These are phyloP conservation scores for Halichondria panicea DNA, from an alignment of 37 sponge, comb jelly and placozoan species.

Conservation along the genomic window DNA sequence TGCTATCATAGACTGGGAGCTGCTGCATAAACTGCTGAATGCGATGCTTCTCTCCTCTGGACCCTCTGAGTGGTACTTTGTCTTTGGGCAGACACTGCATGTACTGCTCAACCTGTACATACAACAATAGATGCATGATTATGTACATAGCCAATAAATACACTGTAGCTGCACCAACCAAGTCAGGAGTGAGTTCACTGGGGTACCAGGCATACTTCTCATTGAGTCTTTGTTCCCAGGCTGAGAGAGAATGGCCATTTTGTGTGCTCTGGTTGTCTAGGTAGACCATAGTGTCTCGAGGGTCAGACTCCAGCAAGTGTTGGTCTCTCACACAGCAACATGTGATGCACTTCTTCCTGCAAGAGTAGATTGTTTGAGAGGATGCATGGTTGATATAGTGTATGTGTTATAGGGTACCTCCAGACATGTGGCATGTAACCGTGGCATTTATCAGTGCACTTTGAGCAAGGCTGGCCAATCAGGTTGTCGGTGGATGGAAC, in stretches of 20 bases:
- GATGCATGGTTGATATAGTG: not conserved
- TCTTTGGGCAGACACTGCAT: slow-evolving; percentile 58
- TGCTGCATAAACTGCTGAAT: slow-evolving; percentile 28
- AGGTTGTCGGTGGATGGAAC: not conserved
- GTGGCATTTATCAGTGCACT: slow-evolving; percentile 64
- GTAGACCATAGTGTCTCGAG: not conserved
- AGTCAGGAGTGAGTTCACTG: not conserved
- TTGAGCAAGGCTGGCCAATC: slow-evolving; percentile 62
- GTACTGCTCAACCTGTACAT: slow-evolving; percentile 45
- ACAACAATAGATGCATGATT: not conserved
- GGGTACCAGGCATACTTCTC: slow-evolving; percentile 62
- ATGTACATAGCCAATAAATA: not conserved
- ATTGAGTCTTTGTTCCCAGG: not conserved
- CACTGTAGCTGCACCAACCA: slow-evolving; percentile 10
- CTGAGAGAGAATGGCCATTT: not conserved
- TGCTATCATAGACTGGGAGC: slow-evolving; percentile 55
- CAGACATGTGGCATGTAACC: slow-evolving; percentile 78
- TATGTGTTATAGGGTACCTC: slow-evolving; percentile 57
- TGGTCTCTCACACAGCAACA: slow-evolving; percentile 50
- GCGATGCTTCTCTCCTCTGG: slow-evolving; percentile 23
- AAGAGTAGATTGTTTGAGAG: too few relatives aligned
- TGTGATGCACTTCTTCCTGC: slow-evolving; percentile 60
- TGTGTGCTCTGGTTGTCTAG: not conserved
- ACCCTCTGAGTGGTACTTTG: slow-evolving; percentile 28
- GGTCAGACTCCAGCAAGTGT: slow-evolving; percentile 12